phyloP scores from a whole-genome alignment of 37 sponge, comb jelly and placozoan genomes.

The Mnemiopsis leidyi region DNA sequence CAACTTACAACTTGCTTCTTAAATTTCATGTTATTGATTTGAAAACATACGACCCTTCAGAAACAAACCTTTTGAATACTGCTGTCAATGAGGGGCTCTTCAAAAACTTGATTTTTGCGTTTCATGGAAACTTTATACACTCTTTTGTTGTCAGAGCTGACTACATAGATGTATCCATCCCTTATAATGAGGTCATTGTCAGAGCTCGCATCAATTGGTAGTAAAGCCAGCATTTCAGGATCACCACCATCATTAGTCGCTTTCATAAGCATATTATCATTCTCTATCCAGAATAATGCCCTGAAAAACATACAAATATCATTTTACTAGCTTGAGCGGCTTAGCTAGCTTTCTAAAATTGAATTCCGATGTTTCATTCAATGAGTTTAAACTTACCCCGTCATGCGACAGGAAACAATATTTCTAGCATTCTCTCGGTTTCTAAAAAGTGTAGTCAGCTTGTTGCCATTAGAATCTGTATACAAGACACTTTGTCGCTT shows the following conservation, averaged over 20 bases:
- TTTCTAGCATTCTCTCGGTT: not conserved
- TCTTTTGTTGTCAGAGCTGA: not conserved
- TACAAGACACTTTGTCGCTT: not conserved
- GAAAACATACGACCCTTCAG: too few relatives aligned
- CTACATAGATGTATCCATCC: not conserved
- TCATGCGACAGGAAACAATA: not conserved
- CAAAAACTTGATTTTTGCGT: not conserved
- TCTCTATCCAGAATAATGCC: conserved; percentile 8
- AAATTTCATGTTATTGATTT: too few relatives aligned
- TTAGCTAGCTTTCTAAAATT: too few relatives aligned
- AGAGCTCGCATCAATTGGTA: not conserved
- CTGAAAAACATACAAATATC: not conserved
- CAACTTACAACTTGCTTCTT: too few relatives aligned
- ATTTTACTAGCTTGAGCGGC: too few relatives aligned
- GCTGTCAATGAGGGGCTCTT: not conserved
- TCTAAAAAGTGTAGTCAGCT: not conserved
- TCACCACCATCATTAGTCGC: not conserved
- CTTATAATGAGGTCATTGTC: not conserved
- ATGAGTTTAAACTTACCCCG: not conserved
- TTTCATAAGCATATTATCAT: not conserved
- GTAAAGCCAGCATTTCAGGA: not conserved
- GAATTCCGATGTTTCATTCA: not conserved
- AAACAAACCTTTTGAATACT: not conserved
- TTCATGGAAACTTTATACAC: not conserved
- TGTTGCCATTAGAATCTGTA: not conserved